Conservation (phyloP, 2,888 invertebrate genomes). For the Tenthredo notha region DNA sequence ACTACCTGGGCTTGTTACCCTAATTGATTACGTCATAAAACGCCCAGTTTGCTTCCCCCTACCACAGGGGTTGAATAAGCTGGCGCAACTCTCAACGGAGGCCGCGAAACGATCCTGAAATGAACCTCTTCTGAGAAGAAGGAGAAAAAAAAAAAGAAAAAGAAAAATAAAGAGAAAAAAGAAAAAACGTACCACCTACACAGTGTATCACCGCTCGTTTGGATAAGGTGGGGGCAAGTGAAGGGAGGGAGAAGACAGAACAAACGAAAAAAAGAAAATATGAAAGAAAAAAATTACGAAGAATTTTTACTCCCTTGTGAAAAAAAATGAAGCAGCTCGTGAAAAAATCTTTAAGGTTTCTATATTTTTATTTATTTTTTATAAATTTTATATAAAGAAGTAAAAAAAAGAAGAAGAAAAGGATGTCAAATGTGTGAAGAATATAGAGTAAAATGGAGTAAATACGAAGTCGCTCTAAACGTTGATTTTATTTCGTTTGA, state of each 20-base stretch:
- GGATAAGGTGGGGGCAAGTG: too few species aligned
- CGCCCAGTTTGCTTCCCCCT: conserved; percentile 37
- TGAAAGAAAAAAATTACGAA: neutral
- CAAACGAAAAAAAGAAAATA: neutral
- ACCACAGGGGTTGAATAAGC: conserved; percentile 1
- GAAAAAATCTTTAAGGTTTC: too few species aligned
- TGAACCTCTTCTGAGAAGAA: neutral
- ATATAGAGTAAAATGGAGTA: neutral
- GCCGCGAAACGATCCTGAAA: conserved; percentile 21
- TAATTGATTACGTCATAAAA: conserved; percentile 50
- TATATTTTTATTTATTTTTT: too few species aligned
- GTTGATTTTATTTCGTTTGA: neutral
- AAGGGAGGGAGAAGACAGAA: neutral
- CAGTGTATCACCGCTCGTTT: neutral
- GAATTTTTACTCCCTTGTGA: too few species aligned
- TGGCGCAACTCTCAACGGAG: conserved; percentile 27
- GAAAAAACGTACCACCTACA: neutral
- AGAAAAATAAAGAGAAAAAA: too few species aligned
- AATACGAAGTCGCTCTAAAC: neutral
- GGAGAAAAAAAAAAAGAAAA: too few species aligned
- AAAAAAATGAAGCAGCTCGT: neutral
- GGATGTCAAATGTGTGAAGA: neutral
- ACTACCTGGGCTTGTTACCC: conserved; percentile 44
- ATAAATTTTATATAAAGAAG: too few species aligned
- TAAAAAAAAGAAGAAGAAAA: neutral